phyloP scores from a whole-genome alignment of 2,113 vertebrate genomes.

The Murina feae region DNA sequence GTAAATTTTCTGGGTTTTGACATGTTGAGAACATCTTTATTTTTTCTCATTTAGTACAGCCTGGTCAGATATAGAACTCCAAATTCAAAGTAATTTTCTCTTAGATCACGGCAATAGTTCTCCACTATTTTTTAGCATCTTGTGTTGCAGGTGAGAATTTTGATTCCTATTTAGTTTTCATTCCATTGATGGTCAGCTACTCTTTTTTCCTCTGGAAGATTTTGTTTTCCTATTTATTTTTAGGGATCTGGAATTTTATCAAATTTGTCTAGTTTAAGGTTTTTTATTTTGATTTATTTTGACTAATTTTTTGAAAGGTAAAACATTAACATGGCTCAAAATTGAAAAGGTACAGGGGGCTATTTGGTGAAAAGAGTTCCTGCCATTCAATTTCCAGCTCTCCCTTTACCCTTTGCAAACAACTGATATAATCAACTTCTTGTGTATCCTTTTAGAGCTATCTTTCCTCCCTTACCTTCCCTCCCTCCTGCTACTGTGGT shows the following conservation, averaged over 20 bases:
- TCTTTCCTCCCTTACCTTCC: accelerated
- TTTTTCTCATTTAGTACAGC: neutral
- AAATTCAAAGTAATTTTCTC: neutral
- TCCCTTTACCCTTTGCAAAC: neutral
- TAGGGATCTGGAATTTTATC: neutral
- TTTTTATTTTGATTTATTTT: neutral
- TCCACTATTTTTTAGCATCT: neutral
- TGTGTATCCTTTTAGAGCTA: neutral
- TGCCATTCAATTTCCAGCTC: neutral
- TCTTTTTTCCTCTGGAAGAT: neutral
- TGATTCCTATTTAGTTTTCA: neutral
- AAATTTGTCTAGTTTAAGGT: neutral
- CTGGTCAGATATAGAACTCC: neutral
- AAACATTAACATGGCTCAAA: neutral
- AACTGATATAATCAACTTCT: neutral
- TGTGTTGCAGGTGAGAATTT: neutral
- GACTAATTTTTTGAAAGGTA: neutral
- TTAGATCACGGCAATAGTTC: neutral
- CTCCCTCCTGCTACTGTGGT: neutral
- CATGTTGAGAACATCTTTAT: neutral
- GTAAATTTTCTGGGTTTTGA: neutral
- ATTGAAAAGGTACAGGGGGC: neutral
- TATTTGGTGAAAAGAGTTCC: neutral
- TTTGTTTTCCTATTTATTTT: neutral
- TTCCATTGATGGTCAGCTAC: neutral